These are phyloP conservation scores for Elgaria multicarinata DNA, from an alignment of 2,113 vertebrate genomes.

Conservation along the genomic window DNA sequence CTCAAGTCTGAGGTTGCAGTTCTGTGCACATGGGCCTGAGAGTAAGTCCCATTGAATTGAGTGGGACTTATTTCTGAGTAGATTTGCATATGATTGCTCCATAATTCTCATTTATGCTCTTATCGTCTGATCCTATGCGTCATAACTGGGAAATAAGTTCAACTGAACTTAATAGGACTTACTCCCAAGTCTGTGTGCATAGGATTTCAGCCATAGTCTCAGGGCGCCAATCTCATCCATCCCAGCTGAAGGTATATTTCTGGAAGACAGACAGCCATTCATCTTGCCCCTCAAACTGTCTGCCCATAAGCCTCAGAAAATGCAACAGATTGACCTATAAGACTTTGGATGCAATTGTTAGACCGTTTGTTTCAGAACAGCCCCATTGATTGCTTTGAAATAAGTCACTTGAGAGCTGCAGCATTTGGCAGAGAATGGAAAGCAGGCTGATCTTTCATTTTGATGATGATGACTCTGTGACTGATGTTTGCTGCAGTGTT, in stretches of 20 bases:
- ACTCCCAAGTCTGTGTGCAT: background rate
- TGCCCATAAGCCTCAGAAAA: slow-evolving; percentile 15
- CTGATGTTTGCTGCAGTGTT: background rate
- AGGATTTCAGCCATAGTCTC: background rate
- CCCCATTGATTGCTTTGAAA: slow-evolving; percentile 17
- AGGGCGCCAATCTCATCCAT: background rate
- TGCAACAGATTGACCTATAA: slow-evolving; percentile 25
- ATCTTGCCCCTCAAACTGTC: slow-evolving; percentile 13
- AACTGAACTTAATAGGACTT: background rate
- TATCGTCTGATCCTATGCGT: background rate
- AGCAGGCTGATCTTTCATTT: background rate
- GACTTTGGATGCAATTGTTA: slow-evolving; percentile 6
- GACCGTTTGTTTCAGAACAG: background rate
- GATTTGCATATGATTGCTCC: background rate
- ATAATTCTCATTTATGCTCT: background rate
- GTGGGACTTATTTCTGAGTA: background rate
- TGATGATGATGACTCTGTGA: fast-evolving
- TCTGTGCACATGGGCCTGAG: background rate
- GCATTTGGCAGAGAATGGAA: background rate
- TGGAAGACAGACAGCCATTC: background rate
- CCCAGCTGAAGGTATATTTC: background rate
- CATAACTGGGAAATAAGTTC: too few relatives aligned
- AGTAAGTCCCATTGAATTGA: background rate
- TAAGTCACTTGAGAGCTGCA: slow-evolving; percentile 32
- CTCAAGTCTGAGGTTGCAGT: background rate